These are phyloP conservation scores for Conops quadrifasciatus DNA, from an alignment of 2,888 invertebrate genomes.

Conservation along the genomic window DNA sequence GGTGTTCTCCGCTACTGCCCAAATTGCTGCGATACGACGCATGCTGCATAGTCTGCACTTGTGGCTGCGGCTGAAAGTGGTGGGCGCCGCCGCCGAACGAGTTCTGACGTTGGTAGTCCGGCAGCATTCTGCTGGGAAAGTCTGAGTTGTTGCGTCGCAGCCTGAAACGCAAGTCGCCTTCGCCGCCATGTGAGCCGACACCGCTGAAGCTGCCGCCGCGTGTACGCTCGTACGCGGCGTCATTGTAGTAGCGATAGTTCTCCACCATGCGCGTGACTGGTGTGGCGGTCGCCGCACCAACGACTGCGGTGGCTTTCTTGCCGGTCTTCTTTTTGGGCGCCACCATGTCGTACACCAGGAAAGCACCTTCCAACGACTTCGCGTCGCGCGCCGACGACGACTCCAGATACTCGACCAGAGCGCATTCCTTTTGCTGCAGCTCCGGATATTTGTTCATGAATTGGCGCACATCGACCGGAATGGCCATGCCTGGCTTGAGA, in stretches of 20 bases:
- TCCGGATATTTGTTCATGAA: slow-evolving; percentile 91
- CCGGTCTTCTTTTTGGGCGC: slow-evolving; percentile 78
- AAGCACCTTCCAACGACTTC: slow-evolving; percentile 70
- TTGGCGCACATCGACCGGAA: slow-evolving; percentile 90
- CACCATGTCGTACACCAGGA: slow-evolving; percentile 81
- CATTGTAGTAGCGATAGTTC: slow-evolving; percentile 70
- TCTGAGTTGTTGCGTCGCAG: slow-evolving; percentile 63
- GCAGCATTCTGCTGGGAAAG: slow-evolving; percentile 50
- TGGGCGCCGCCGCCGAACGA: slow-evolving; percentile 39
- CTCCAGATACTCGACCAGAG: slow-evolving; percentile 89
- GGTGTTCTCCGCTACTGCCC: slow-evolving; percentile 26
- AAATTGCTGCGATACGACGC: slow-evolving; percentile 24
- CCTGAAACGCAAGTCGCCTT: slow-evolving; percentile 57
- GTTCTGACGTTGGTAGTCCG: slow-evolving; percentile 41
- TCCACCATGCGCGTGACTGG: slow-evolving; percentile 70
- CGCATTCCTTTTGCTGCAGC: slow-evolving; percentile 85
- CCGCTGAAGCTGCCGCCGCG: slow-evolving; percentile 64
- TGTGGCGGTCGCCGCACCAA: slow-evolving; percentile 48
- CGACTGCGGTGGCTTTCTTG: slow-evolving; percentile 69
- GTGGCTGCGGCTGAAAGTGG: slow-evolving; percentile 41
- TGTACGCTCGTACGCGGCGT: slow-evolving; percentile 61
- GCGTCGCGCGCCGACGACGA: slow-evolving; percentile 87
- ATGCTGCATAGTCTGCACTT: slow-evolving; percentile 16
- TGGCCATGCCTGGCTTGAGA: slow-evolving; percentile 86
- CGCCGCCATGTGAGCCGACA: slow-evolving; percentile 64